These are phyloP conservation scores for Habropoda laboriosa DNA, from an alignment of 1,140 invertebrate species.

Conservation along the genomic window DNA sequence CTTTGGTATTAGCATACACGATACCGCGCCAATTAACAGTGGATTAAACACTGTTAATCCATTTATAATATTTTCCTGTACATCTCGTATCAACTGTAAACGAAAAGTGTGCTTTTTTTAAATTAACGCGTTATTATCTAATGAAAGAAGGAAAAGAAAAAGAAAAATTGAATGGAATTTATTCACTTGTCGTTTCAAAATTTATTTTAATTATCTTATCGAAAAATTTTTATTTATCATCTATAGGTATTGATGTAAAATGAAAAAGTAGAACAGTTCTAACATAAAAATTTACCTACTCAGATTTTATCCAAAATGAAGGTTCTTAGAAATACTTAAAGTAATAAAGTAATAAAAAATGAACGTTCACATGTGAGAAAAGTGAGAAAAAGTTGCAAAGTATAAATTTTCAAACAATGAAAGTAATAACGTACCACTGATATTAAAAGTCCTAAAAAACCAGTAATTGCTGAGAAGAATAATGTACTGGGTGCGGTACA, in stretches of 20 bases:
- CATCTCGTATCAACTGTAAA: conserved; percentile 75
- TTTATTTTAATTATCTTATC: too few species aligned
- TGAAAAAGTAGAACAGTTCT: too few species aligned
- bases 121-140: conserved; percentile 3
- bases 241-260: too few species aligned
- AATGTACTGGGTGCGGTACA: conserved; percentile 69
- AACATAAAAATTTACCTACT: too few species aligned
- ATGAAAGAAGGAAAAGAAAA: background rate
- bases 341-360: too few species aligned
- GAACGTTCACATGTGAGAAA: too few species aligned
- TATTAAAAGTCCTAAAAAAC: conserved; percentile 75
- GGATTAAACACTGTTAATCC: conserved; percentile 80
- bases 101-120: background rate
- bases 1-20: conserved; percentile 71
- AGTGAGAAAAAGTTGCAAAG: background rate
- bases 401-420: background rate
- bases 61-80: conserved; percentile 67
- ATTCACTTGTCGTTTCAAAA: too few species aligned
- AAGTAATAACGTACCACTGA: conserved; percentile 74
- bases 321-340: too few species aligned
- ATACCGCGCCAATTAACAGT: conserved; percentile 77
- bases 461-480: conserved; percentile 67
- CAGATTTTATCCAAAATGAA: too few species aligned
- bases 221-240: too few species aligned
- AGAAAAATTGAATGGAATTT: too few species aligned